Conservation (phyloP, 2,797 vertebrate genomes). For the Carapus acus region DNA sequence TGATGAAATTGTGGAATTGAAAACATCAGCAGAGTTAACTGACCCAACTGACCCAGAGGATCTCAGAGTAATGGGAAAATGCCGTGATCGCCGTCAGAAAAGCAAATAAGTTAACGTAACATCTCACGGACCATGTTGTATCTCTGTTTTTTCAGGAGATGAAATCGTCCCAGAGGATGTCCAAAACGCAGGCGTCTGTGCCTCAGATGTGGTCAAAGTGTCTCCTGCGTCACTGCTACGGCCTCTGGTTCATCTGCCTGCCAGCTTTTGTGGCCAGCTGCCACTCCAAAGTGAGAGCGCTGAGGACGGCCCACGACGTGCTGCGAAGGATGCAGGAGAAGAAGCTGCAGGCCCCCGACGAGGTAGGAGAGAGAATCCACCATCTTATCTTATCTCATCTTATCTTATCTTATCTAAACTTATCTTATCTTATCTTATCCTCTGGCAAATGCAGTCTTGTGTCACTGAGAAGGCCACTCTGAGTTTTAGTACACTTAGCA, state of each 20-base stretch:
- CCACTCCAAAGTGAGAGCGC: slow-evolving; percentile 92
- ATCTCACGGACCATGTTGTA: too few species aligned
- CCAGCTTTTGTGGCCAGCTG: slow-evolving; percentile 87
- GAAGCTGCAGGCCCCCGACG: slow-evolving; percentile 92
- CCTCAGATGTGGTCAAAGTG: slow-evolving; percentile 99
- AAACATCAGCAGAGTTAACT: too few species aligned
- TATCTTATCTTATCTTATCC: too few species aligned
- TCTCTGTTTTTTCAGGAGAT: slow-evolving; percentile 82
- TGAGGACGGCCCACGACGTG: slow-evolving; percentile 91
- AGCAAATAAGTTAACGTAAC: too few species aligned
- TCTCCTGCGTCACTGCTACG: slow-evolving; percentile 90
- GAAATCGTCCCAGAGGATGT: slow-evolving; percentile 90
- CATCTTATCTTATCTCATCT: too few species aligned
- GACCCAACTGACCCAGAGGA: too few species aligned
- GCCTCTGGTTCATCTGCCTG: slow-evolving; percentile 98
- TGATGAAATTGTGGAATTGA: too few species aligned
- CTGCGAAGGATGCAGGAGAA: slow-evolving; percentile 94
- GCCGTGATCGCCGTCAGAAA: too few species aligned
- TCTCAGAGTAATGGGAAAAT: too few species aligned
- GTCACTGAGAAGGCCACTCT: too few species aligned
- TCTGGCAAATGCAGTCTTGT: too few species aligned
- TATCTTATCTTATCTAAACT: too few species aligned
- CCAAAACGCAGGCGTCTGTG: slow-evolving; percentile 89
- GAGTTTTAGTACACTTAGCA: neutral
- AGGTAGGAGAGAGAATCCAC: slow-evolving; percentile 77